These are phyloP conservation scores for Zaprionus obscuricornis DNA, from an alignment of 2,888 invertebrate species.

Conservation along the genomic window DNA sequence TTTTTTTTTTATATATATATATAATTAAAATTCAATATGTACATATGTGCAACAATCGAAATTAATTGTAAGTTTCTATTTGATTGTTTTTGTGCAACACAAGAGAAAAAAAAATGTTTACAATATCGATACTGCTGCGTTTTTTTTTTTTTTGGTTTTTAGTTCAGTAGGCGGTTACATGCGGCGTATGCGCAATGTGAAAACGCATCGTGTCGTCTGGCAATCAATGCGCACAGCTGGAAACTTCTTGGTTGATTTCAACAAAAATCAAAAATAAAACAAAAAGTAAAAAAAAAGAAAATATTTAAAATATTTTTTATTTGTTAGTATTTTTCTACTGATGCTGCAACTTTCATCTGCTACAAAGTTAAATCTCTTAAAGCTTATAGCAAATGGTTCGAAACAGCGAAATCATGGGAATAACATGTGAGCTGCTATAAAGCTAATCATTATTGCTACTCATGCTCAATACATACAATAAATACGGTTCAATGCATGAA, in stretches of 20 bases:
- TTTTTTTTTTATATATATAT: too few relatives aligned
- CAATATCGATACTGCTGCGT: conserved; percentile 7
- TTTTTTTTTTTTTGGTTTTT: conserved; percentile 8
- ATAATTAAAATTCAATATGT: conserved; percentile 3
- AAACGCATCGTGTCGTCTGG: conserved; percentile 74
- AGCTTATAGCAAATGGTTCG: conserved; percentile 18
- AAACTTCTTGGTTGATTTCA: conserved; percentile 67
- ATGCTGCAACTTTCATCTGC: conserved; percentile 43
- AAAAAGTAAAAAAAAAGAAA: conserved; percentile 15
- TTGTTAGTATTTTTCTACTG: neutral
- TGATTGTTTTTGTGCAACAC: conserved; percentile 39
- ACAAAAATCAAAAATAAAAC: conserved; percentile 17
- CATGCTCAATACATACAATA: too few relatives aligned
- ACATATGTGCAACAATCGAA: conserved; percentile 49
- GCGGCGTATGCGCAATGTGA: conserved; percentile 38
- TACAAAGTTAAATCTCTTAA: too few relatives aligned
- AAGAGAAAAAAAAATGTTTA: too few relatives aligned
- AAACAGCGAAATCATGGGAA: too few relatives aligned
- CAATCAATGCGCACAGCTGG: conserved; percentile 77
- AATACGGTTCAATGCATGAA: too few relatives aligned
- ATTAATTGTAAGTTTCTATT: conserved; percentile 54
- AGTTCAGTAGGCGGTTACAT: conserved; percentile 16
- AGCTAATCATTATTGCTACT: too few relatives aligned
- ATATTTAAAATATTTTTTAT: conserved; percentile 30
- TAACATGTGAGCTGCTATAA: too few relatives aligned